Conservation (phyloP, 2,113 vertebrate genomes). For the Cervus canadensis region DNA sequence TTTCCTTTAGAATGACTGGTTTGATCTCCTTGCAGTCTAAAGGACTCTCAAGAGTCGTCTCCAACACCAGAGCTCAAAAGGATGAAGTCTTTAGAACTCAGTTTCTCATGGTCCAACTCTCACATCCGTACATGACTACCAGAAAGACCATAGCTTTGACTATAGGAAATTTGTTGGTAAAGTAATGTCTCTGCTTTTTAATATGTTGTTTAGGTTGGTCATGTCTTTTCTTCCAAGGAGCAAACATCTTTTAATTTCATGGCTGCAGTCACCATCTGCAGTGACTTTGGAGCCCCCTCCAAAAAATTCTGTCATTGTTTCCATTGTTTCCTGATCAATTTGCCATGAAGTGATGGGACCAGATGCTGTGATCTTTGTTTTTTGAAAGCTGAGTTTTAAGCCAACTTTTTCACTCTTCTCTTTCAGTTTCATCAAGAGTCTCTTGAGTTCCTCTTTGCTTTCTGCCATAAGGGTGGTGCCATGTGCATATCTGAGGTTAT, state of each 20-base stretch:
- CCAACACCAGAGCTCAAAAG: background rate
- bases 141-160: background rate
- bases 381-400: background rate
- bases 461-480: background rate
- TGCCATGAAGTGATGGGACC: background rate
- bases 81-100: background rate
- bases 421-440: background rate
- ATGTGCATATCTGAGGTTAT: background rate
- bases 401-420: background rate
- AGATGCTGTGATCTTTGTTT: accelerated
- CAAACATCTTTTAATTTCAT: background rate
- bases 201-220: background rate
- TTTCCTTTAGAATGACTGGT: background rate
- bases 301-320: background rate
- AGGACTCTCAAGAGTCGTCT: background rate
- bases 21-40: background rate
- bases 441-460: background rate
- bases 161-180: background rate
- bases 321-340: background rate
- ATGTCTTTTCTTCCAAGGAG: background rate
- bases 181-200: background rate
- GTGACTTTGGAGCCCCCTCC: background rate
- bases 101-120: background rate
- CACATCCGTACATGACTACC: background rate
- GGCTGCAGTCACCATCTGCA: background rate